A percentile compares a stretch with the other conserved stretches of the same genome.
Evolutionary conservation across 2,797 vertebrate species (phyloP).

Genomic region (Malacoraja senta): DNA sequence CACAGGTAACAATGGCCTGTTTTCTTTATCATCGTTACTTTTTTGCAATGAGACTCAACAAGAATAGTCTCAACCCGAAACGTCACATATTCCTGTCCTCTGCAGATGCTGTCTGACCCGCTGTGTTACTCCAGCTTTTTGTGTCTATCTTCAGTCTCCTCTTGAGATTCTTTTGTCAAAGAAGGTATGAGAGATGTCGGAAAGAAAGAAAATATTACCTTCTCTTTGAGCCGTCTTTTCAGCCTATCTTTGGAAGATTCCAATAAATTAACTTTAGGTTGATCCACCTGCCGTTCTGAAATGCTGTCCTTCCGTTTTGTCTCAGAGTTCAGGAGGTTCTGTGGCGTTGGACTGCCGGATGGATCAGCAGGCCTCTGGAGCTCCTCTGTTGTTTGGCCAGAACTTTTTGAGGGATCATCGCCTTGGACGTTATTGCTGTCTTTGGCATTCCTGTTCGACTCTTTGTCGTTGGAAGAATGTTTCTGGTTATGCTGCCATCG

Average conservation of each 20-base stretch:
- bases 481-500: conserved; percentile 89
- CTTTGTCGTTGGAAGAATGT: conserved; percentile 58
- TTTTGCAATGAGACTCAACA: too few relatives aligned
- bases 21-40: too few relatives aligned
- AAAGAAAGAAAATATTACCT: conserved; percentile 60
- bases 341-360: conserved; percentile 49
- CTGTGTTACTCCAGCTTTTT: too few relatives aligned
- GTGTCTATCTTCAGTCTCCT: too few relatives aligned
- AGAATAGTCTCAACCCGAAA: too few relatives aligned
- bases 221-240: conserved; percentile 87
- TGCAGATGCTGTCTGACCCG: too few relatives aligned
- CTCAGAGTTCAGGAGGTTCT: conserved; percentile 50
- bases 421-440: conserved; percentile 73
- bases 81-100: too few relatives aligned
- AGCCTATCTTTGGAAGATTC: conserved; percentile 94
- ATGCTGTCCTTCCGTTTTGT: conserved; percentile 54
- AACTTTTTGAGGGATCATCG: conserved; percentile 52
- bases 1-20: too few relatives aligned
- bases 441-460: conserved; percentile 68
- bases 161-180: neutral
- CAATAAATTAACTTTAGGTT: conserved; percentile 78
- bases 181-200: neutral
- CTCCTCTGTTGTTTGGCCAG: conserved; percentile 48
- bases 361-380: conserved; percentile 47
- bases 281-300: conserved; percentile 55